Evolutionary conservation across 2,797 vertebrate genomes (phyloP).

Genomic region (Hemibagrus guttatus): DNA sequence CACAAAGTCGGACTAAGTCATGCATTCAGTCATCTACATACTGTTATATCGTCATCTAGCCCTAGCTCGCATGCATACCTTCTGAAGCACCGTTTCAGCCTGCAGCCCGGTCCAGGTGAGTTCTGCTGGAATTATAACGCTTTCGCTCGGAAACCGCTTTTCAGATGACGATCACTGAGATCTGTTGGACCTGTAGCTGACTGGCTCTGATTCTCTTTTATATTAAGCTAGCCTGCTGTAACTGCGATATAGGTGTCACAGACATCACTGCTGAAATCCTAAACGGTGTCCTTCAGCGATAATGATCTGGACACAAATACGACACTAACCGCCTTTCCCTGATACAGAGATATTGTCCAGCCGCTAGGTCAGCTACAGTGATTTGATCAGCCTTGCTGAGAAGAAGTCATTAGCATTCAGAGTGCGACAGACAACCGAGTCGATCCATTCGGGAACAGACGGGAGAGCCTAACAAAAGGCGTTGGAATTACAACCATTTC

Average conservation of each 20-base stretch:
- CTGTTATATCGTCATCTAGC: constrained; percentile 23
- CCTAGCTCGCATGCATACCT: constrained; percentile 14
- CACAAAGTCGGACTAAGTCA: constrained; percentile 30
- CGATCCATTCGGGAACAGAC: constrained; percentile 46
- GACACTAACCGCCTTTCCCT: background rate
- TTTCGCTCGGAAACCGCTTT: background rate
- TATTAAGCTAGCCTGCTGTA: background rate
- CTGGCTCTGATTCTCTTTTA: constrained; percentile 3
- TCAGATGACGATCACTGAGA: constrained; percentile 10
- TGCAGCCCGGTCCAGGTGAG: constrained; percentile 7
- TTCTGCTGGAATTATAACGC: background rate
- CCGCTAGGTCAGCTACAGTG: background rate
- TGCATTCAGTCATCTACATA: constrained; percentile 7
- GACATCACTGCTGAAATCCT: constrained; percentile 21
- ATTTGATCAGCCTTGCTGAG: constrained; percentile 29
- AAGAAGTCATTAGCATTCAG: constrained; percentile 54
- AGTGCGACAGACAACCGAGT: constrained; percentile 46
- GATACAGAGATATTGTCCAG: background rate
- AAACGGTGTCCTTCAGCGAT: background rate
- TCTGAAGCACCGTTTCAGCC: background rate
- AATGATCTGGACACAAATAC: background rate
- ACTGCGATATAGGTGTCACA: background rate
- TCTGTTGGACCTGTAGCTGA: constrained; percentile 27
- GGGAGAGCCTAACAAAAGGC: background rate
- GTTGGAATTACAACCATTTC: background rate